Percentiles rank a stretch among this genome's conserved stretches.
Evolutionary conservation across 1,140 invertebrate genomes (phyloP).

Genomic region (Trachymyrmex cornetzi): DNA sequence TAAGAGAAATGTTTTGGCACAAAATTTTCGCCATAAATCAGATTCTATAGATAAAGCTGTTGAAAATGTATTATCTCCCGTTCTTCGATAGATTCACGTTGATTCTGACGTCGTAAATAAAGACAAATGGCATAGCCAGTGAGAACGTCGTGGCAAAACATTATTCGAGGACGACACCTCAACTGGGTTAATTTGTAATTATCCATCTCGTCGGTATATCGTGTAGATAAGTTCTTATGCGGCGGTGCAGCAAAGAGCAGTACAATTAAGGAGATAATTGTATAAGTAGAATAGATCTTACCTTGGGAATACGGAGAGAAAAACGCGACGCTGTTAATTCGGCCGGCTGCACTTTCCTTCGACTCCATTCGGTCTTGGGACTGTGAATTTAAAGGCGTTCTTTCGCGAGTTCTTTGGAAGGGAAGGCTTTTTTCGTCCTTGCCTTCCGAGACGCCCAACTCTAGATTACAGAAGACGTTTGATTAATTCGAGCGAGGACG

Average conservation of each 20-base stretch:
- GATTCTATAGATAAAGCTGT: constrained; percentile 1
- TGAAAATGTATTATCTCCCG: constrained; percentile 6
- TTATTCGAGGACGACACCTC: constrained; percentile 34
- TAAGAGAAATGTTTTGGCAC: neutral
- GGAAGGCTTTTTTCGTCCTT: constrained; percentile 38
- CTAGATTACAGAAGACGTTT: constrained; percentile 59
- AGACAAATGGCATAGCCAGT: constrained; percentile 15
- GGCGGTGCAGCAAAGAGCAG: constrained; percentile 37
- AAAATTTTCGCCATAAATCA: constrained; percentile 18
- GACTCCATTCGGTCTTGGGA: constrained; percentile 41
- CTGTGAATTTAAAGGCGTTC: constrained; percentile 52
- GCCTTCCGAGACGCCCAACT: constrained; percentile 23
- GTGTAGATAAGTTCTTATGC: constrained; percentile 71
- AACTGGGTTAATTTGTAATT: constrained; percentile 78
- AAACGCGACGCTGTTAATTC: constrained; percentile 53
- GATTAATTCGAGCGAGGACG: constrained; percentile 53
- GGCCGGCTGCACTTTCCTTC: constrained; percentile 48
- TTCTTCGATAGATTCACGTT: constrained; percentile 40
- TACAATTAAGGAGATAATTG: constrained; percentile 66
- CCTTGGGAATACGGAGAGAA: constrained; percentile 20
- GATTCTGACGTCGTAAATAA: constrained; percentile 40
- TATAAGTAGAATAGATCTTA: constrained; percentile 55
- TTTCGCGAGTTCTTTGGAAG: constrained; percentile 6
- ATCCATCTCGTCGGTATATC: constrained; percentile 69
- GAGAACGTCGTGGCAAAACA: constrained; percentile 29